Percentiles rank a stretch among this genome's conserved stretches.
phyloP scores from a whole-genome alignment of 2,888 invertebrate genomes.

The Ophion ellenae region DNA sequence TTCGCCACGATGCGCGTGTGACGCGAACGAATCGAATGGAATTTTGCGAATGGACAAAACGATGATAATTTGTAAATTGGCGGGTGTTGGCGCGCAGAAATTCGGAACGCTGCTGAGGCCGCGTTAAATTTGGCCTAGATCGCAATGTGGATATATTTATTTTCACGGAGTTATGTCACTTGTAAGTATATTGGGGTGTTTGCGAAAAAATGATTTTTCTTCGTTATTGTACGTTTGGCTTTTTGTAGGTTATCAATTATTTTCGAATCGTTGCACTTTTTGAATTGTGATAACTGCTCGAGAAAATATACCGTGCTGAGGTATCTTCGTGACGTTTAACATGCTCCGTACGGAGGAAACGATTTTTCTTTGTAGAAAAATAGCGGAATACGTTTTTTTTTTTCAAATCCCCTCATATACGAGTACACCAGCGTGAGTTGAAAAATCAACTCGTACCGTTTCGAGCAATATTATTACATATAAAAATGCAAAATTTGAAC shows the following conservation, averaged over 20 bases:
- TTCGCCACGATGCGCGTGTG: not conserved
- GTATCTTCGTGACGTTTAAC: not conserved
- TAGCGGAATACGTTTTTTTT: not conserved
- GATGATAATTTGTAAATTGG: not conserved
- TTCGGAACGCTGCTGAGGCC: not conserved
- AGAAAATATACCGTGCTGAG: not conserved
- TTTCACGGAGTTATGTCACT: not conserved
- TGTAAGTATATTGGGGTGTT: not conserved
- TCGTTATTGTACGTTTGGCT: not conserved
- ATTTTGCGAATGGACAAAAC: not conserved
- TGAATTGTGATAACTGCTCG: not conserved
- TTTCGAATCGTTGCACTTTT: not conserved
- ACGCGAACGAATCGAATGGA: not conserved
- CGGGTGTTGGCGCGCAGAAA: not conserved
- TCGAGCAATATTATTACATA: not conserved
- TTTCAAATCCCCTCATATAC: not conserved
- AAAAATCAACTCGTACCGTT: not conserved
- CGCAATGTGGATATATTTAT: constrained; percentile 5
- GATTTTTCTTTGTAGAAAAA: not conserved
- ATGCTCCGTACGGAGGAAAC: not conserved
- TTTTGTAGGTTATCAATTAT: not conserved
- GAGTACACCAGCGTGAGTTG: not conserved
- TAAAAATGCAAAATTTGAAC: not conserved
- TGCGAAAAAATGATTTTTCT: not conserved
- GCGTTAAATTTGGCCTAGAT: constrained; percentile 9